Percentiles rank a stretch among this genome's conserved stretches.
Conservation (phyloP, 2,888 invertebrate genomes). For the Cordilura impudica region DNA sequence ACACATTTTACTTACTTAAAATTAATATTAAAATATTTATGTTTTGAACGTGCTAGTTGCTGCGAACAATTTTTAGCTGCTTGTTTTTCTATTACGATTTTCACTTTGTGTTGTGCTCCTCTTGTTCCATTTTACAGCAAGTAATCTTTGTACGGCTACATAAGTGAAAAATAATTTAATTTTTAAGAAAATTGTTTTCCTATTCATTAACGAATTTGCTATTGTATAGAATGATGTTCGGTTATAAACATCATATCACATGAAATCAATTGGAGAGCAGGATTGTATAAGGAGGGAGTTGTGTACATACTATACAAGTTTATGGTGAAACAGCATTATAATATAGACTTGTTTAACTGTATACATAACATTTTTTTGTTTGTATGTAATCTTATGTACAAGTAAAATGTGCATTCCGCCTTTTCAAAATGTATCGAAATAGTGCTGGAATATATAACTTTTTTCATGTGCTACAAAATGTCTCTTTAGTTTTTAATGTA, state of each 20-base stretch:
- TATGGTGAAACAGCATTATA: neutral
- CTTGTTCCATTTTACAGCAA: neutral
- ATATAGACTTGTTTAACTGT: neutral
- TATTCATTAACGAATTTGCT: too few species aligned
- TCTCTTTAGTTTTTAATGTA: conserved; percentile 19
- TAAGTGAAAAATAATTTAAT: too few species aligned
- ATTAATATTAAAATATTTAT: conserved; percentile 53
- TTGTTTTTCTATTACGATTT: neutral
- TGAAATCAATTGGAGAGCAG: too few species aligned
- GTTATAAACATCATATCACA: too few species aligned
- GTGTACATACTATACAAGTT: neutral
- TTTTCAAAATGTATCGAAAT: neutral
- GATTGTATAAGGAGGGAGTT: too few species aligned
- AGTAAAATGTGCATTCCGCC: neutral
- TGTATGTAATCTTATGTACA: neutral
- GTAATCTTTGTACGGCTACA: too few species aligned
- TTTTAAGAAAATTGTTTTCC: too few species aligned
- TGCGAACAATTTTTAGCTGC: conserved; percentile 10
- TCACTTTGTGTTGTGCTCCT: neutral
- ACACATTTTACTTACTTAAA: conserved; percentile 48
- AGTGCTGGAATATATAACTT: neutral
- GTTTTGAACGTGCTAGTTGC: conserved; percentile 31
- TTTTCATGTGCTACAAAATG: neutral
- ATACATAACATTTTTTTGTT: neutral
- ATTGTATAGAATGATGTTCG: too few species aligned